Evolutionary conservation across 2,113 vertebrate species (phyloP).

Genomic region (Rattus rattus): DNA sequence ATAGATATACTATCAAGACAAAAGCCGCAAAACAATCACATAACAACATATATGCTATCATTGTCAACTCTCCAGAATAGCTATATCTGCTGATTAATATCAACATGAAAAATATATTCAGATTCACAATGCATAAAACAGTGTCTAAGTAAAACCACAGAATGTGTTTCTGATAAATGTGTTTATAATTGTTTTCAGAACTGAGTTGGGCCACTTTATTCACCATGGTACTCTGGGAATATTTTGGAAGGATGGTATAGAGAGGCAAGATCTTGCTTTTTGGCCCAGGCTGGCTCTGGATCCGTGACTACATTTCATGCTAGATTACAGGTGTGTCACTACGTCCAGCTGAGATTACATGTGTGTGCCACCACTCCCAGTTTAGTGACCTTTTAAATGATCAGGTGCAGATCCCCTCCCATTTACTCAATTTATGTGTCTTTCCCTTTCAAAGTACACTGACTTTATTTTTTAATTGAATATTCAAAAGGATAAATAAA

Average conservation of each 20-base stretch:
- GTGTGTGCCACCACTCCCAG: no score
- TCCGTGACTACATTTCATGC: neutral
- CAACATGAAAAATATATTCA: neutral
- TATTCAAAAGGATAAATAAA: constrained; percentile 20
- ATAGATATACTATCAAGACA: neutral
- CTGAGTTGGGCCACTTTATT: neutral
- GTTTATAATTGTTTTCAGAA: neutral
- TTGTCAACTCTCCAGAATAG: neutral
- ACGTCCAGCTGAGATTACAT: no score
- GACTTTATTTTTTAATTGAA: constrained; percentile 27
- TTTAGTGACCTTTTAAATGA: neutral
- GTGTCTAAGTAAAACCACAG: neutral
- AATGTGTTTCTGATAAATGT: neutral
- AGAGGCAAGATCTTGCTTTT: neutral
- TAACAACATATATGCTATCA: neutral
- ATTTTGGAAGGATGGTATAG: neutral
- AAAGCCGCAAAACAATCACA: neutral
- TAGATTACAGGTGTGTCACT: neutral
- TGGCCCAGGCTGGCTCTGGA: neutral
- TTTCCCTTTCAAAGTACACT: constrained; percentile 9
- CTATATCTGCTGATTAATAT: neutral
- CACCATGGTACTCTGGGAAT: neutral
- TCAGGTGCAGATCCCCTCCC: neutral
- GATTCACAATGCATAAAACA: neutral
- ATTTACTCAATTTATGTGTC: neutral